Base-by-base conservation (phyloP, 2,888 invertebrate genomes). In the Nipponacmea schrenckii region DNA sequence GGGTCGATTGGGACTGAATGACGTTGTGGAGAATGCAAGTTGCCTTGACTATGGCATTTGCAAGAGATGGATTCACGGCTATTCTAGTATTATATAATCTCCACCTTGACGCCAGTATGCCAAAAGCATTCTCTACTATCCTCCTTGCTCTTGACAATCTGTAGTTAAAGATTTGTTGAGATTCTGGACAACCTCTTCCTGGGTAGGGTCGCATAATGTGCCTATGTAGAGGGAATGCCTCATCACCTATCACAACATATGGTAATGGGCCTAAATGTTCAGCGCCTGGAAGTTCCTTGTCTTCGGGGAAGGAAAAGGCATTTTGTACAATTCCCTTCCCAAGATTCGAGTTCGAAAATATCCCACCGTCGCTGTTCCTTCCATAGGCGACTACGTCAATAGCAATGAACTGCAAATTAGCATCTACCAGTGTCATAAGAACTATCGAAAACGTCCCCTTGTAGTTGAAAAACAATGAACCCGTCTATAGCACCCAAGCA, bases 221-320 rank as follows among this genome's bases (percentile, higher is more conserved):
- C 12, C 67, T 63, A 31, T 71, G 67, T 26, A 83, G 70, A 26
- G 82, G 77, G 76, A 84, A 84, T 50, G 80, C 80, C 62, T 83
- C 79, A 70, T 83, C 82, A 26, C 70, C 81, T 50, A 83, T 68
- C 48, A 82, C 26, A 17, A 82, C 76, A 68, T 76, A 74, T 44
- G 80, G 77, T 56, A 76, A 45, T 44, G 71, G 66, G 8, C 72
- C 74, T 44, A 74, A 68, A 26, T 68, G n/a, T 12, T 63, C 67
- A 63, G 72, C 76, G 39, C n/a, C n/a, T n/a, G n/a, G n/a, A n/a
- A n/a, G n/a, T n/a, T n/a, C n/a, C n/a, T n/a, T n/a, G n/a, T n/a
- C n/a, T n/a, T n/a, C n/a, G n/a, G n/a, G n/a, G n/a, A n/a, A n/a
- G n/a, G n/a, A n/a, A n/a, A n/a, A n/a, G n/a, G n/a, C n/a, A n/a